phyloP scores from a whole-genome alignment of 1,140 invertebrate genomes.

The Branchinecta lindahli region DNA sequence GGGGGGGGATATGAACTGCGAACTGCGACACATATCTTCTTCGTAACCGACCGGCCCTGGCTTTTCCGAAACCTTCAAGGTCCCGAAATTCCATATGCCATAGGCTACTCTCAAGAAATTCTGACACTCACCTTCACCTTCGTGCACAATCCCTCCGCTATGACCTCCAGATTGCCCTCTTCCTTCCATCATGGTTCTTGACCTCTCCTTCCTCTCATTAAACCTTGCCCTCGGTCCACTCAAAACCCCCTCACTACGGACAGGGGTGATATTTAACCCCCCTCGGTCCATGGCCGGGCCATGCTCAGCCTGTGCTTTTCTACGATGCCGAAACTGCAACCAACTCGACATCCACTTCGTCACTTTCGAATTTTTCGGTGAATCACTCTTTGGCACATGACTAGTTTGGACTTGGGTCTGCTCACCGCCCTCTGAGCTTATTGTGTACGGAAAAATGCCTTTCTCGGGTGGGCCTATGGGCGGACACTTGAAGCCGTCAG shows the following conservation, averaged over 20 bases:
- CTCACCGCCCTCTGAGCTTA: not conserved
- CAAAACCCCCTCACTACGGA: not conserved
- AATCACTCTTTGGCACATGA: conserved; percentile 3
- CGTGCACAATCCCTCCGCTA: too few relatives aligned
- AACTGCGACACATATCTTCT: too few relatives aligned
- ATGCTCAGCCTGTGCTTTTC: not conserved
- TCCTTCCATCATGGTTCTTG: not conserved
- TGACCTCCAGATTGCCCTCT: too few relatives aligned
- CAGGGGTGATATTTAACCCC: not conserved
- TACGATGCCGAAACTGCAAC: not conserved
- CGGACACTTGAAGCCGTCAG: not conserved
- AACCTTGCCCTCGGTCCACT: not conserved
- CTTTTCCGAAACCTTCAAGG: too few relatives aligned
- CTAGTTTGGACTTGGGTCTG: not conserved
- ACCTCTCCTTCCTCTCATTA: conserved; percentile 4
- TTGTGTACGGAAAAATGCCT: not conserved
- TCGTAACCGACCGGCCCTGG: too few relatives aligned
- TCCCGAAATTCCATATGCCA: too few relatives aligned
- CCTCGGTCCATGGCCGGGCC: not conserved
- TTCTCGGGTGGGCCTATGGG: not conserved
- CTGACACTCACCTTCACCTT: too few relatives aligned
- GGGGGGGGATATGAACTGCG: too few relatives aligned
- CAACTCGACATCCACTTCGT: not conserved
- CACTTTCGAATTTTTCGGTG: conserved; percentile 6
- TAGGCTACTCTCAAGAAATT: too few relatives aligned